Percentiles rank a stretch among this genome's conserved stretches.
Evolutionary conservation across 2,797 vertebrate species (phyloP).

Genomic region (Lates japonicus): DNA sequence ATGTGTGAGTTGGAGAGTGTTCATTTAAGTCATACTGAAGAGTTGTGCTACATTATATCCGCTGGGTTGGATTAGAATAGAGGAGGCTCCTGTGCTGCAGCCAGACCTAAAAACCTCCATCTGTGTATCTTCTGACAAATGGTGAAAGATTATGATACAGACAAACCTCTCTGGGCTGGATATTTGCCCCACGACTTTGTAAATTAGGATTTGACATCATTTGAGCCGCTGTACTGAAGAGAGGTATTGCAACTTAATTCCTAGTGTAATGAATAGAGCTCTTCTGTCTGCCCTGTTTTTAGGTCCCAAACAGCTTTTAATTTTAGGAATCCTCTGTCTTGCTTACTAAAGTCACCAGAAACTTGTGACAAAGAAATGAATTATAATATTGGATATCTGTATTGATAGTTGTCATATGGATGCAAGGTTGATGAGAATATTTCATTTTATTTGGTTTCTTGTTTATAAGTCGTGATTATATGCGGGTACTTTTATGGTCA

Average conservation of each 20-base stretch:
- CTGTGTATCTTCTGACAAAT: conserved; percentile 30
- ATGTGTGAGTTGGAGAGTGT: conserved; percentile 4
- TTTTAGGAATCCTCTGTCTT: conserved; percentile 49
- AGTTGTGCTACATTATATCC: conserved; percentile 46
- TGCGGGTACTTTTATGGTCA: neutral
- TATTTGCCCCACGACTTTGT: conserved; percentile 45
- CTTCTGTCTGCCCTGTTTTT: conserved; percentile 32
- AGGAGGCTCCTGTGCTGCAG: conserved; percentile 31
- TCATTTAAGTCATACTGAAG: conserved; percentile 65
- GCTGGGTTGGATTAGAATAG: conserved; percentile 23
- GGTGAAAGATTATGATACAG: conserved; percentile 26
- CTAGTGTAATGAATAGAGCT: conserved; percentile 30
- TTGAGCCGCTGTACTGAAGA: conserved; percentile 30
- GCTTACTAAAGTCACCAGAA: conserved; percentile 40
- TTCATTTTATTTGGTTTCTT: neutral
- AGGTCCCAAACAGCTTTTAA: conserved; percentile 40
- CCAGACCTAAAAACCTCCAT: conserved; percentile 27
- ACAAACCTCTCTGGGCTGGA: conserved; percentile 21
- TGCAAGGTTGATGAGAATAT: neutral
- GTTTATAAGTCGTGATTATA: conserved; percentile 4
- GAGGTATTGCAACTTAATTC: conserved; percentile 49
- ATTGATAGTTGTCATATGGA: conserved; percentile 1
- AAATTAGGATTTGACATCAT: conserved; percentile 64
- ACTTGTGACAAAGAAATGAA: conserved; percentile 59
- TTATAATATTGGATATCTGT: conserved; percentile 13